Percentiles rank a stretch among this genome's conserved stretches.
phyloP scores from a whole-genome alignment of 2,888 invertebrate species.

The Nemapogon koenigi region DNA sequence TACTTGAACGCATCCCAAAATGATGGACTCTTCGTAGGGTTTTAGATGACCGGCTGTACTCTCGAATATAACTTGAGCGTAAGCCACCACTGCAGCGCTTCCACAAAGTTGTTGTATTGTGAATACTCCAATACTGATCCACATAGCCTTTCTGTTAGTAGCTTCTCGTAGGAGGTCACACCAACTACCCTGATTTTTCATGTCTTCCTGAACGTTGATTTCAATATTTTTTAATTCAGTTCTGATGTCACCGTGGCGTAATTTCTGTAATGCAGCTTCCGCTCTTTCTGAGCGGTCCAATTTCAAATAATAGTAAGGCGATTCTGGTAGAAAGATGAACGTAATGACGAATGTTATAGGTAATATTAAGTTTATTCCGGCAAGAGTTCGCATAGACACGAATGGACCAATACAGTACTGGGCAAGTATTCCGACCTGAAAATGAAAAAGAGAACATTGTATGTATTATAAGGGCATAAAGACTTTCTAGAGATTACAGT shows the following conservation, averaged over 20 bases:
- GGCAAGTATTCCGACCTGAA: slow-evolving; percentile 65
- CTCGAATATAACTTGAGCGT: slow-evolving; percentile 69
- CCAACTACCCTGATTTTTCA: slow-evolving; percentile 56
- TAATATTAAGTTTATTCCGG: slow-evolving; percentile 61
- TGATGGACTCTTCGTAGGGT: slow-evolving; percentile 62
- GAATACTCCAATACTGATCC: slow-evolving; percentile 66
- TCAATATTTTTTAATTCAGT: slow-evolving; percentile 62
- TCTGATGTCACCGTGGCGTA: slow-evolving; percentile 64
- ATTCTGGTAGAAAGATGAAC: slow-evolving; percentile 72
- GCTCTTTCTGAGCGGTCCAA: slow-evolving; percentile 62
- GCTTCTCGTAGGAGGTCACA: slow-evolving; percentile 58
- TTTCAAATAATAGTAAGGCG: slow-evolving; percentile 65
- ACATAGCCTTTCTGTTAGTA: slow-evolving; percentile 67
- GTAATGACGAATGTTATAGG: slow-evolving; percentile 61
- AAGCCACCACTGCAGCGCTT: slow-evolving; percentile 68
- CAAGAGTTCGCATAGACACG: slow-evolving; percentile 58
- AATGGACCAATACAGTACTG: slow-evolving; percentile 68
- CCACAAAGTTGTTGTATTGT: slow-evolving; percentile 70
- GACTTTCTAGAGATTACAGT: too few relatives aligned
- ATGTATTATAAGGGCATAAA: too few relatives aligned
- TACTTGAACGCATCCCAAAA: slow-evolving; percentile 64
- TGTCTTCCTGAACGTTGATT: slow-evolving; percentile 57
- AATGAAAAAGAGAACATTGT: slow-evolving; percentile 18
- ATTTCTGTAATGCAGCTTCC: slow-evolving; percentile 59
- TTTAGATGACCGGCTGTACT: slow-evolving; percentile 40